Evolutionary conservation across 2,888 invertebrate genomes (phyloP).

Genomic region (Nasonovia ribisnigri): DNA sequence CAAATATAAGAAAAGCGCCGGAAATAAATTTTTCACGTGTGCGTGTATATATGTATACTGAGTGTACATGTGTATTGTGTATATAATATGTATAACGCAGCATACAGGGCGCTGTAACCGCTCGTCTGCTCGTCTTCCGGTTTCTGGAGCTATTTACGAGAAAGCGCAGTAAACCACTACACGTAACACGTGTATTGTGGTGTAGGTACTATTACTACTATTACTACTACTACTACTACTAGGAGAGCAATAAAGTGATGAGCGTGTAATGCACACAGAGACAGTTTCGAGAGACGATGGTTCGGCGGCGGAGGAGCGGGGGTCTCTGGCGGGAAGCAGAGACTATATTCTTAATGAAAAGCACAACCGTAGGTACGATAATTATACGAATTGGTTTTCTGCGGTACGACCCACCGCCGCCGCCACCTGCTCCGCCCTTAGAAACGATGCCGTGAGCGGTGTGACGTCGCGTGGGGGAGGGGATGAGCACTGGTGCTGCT

Average conservation of each 20-base stretch:
- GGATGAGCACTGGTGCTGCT: not conserved
- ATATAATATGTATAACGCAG: no score
- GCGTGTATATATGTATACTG: not conserved
- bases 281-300: not conserved
- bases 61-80: not conserved
- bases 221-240: not conserved
- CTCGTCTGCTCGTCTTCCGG: no score
- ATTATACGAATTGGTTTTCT: slow-evolving; percentile 50
- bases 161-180: not conserved
- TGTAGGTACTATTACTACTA: not conserved
- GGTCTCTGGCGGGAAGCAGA: not conserved
- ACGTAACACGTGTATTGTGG: not conserved
- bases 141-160: not conserved
- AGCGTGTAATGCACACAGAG: not conserved
- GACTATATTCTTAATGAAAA: slow-evolving; percentile 39
- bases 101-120: not conserved
- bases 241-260: not conserved
- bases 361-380: slow-evolving; percentile 27
- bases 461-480: not conserved
- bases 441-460: not conserved
- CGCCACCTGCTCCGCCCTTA: no score
- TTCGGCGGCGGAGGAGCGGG: not conserved
- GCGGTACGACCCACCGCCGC: no score
- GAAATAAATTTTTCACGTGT: not conserved
- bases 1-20: not conserved